Base-by-base conservation (phyloP, 2,113 vertebrate species). In the Cottus gobio region DNA sequence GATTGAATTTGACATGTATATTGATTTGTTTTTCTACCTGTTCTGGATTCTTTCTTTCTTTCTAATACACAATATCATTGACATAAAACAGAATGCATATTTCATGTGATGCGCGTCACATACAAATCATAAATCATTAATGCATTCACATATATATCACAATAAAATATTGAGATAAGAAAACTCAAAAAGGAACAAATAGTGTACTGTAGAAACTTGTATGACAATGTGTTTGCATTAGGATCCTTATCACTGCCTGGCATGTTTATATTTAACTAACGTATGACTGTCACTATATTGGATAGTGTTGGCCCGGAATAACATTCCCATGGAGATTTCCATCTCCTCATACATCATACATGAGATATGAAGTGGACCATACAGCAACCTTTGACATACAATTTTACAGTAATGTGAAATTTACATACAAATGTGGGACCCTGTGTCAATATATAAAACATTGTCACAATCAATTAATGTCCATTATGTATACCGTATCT, bases 211-310 rank as follows among this genome's bases (percentile, higher is more conserved):
- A 18, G 12, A 56, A 22, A 56, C n/a, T 15, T 0, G 7, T 13
- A 26, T 62, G 13, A 60, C 61, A 30, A 58, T 58, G 6, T 58
- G 15, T 52, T 62, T 82, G 72, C 31, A 37, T 58, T 52, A 44
- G 26, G 54, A 58, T 65, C 46, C 56, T 75, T 54, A 75, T 84
- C 62, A n/a, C 48, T 36, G 65, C 34, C 15, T 81, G 64, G 66
- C 30, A 86, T 77, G 63, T 79, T 71, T 57, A 8, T 61, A 61
- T 37, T 37, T 50, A 56, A 60, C 39, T 24, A 50, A 60, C 63
- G 50, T 44, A 44, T 60, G 63, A 60, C 62, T 22, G 56, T 70
- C 69, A 70, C 37, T 69, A 58, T 60, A 61, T 67, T 37, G 36
- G 8, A 37, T 37, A 60, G 37, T 46, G 12, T 20, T 63, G 52